Conservation (phyloP, 2,797 vertebrate genomes). For the Bradypodion ventrale region DNA sequence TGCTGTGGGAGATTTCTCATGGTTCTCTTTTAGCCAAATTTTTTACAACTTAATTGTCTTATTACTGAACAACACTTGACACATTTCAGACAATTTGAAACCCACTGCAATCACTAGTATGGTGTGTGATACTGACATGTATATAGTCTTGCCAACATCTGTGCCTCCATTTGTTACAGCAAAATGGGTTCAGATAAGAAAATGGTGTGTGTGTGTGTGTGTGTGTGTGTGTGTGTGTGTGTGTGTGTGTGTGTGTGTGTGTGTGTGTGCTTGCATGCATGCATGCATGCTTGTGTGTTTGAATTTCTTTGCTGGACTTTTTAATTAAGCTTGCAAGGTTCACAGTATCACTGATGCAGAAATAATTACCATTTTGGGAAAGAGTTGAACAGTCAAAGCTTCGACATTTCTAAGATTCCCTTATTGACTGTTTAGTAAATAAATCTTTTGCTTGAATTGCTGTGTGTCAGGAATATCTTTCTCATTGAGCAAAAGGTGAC, state of each 20-base stretch:
- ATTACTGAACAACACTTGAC: not conserved
- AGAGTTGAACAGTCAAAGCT: conserved; percentile 39
- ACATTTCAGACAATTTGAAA: not conserved
- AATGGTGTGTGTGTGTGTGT: not conserved
- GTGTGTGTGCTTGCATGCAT: too few species aligned
- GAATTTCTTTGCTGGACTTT: conserved; percentile 38
- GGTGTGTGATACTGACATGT: not conserved
- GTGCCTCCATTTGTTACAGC: not conserved
- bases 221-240: not conserved
- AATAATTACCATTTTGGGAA: conserved; percentile 59
- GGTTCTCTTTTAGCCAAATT: not conserved
- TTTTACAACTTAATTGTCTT: not conserved
- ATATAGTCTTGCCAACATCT: not conserved
- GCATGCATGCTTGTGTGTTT: not conserved
- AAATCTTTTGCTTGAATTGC: conserved; percentile 74
- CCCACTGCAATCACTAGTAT: not conserved
- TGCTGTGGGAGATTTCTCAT: not conserved
- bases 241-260: not conserved
- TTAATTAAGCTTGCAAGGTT: conserved; percentile 37
- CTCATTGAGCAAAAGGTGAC: conserved; percentile 72
- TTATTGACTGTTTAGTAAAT: conserved; percentile 71
- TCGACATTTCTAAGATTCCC: conserved; percentile 56
- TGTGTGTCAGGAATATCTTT: conserved; percentile 72
- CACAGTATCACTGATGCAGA: conserved; percentile 57
- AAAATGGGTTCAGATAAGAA: not conserved